Conservation (phyloP, 2,797 vertebrate genomes). For the Helostoma temminkii region DNA sequence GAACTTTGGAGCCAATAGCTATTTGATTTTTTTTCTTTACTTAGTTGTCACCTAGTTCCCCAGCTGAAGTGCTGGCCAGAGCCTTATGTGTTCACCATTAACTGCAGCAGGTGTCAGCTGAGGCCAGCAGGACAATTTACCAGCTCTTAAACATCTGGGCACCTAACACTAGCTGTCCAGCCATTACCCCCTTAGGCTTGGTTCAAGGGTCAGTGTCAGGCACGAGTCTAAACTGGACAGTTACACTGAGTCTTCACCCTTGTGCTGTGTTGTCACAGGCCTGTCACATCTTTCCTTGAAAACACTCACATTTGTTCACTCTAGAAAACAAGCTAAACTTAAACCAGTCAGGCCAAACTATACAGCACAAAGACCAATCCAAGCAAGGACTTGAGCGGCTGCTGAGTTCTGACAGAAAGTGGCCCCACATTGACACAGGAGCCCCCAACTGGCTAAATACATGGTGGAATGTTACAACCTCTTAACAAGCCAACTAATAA, state of each 20-base stretch:
- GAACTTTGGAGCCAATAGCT: too few species aligned
- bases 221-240: not conserved
- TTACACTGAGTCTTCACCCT: conserved; percentile 14
- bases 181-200: conserved; percentile 1
- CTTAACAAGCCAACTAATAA: conserved; percentile 15
- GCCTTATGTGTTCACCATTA: not conserved
- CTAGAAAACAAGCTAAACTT: conserved; percentile 33
- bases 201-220: not conserved
- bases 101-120: too few species aligned
- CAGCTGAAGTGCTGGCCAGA: not conserved
- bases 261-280: not conserved
- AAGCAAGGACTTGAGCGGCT: conserved; percentile 4
- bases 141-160: not conserved
- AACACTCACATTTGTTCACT: conserved; percentile 34
- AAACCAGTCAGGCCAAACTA: conserved; percentile 27
- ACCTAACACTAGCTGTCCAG: not conserved
- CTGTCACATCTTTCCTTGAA: conserved; percentile 21
- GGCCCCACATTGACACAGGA: not conserved
- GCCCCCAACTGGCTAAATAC: conserved; percentile 7
- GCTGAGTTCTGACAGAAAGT: conserved; percentile 16
- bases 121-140: not conserved
- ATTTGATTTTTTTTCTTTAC: not conserved
- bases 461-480: conserved; percentile 17
- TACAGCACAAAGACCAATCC: conserved; percentile 6
- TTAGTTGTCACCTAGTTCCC: not conserved